phyloP scores from a whole-genome alignment of 2,113 vertebrate species.

The Burhinus bistriatus region DNA sequence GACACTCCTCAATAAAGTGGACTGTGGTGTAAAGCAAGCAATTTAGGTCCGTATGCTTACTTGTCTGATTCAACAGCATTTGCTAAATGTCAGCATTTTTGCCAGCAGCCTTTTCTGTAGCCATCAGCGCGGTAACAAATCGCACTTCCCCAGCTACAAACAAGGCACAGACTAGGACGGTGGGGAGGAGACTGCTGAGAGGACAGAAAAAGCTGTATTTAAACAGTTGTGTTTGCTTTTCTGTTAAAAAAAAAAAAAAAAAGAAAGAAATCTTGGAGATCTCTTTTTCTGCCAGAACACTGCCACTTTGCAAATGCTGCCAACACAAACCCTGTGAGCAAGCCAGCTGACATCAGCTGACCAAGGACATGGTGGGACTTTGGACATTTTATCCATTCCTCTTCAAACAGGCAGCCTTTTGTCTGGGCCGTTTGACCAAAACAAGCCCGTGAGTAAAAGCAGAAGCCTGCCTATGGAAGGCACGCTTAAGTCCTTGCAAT shows the following conservation, averaged over 20 bases:
- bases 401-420: slow-evolving; percentile 6
- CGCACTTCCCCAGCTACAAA: background rate
- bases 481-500: background rate
- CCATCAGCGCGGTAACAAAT: background rate
- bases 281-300: slow-evolving; percentile 12
- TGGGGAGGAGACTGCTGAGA: background rate
- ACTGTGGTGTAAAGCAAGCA: background rate
- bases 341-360: slow-evolving; percentile 50
- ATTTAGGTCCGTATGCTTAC: background rate
- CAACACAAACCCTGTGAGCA: background rate
- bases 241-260: background rate
- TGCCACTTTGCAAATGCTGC: slow-evolving; percentile 15
- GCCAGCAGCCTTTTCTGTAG: background rate
- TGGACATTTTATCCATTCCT: background rate
- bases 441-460: background rate
- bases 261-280: background rate
- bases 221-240: slow-evolving; percentile 50
- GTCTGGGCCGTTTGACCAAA: background rate
- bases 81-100: background rate
- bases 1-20: background rate
- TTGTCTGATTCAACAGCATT: background rate
- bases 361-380: background rate
- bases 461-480: background rate
- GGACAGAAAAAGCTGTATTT: slow-evolving; percentile 29
- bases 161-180: background rate